Evolutionary conservation across 2,113 vertebrate species (phyloP).

Genomic region (Halcyon senegalensis): DNA sequence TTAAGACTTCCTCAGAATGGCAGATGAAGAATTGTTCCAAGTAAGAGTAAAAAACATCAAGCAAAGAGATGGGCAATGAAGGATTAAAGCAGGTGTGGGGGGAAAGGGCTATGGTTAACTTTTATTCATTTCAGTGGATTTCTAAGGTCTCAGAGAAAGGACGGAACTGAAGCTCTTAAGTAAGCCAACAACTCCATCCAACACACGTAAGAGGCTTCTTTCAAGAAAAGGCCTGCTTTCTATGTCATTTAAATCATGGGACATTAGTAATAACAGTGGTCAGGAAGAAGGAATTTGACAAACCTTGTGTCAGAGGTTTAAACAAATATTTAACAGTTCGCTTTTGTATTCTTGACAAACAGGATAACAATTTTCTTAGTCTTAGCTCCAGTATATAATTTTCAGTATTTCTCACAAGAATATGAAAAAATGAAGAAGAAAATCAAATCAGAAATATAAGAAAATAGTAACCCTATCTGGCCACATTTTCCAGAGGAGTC

Average conservation of each 20-base stretch:
- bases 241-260: neutral
- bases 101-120: neutral
- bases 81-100: neutral
- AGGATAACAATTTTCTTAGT: neutral
- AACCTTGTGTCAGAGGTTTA: neutral
- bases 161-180: neutral
- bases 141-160: neutral
- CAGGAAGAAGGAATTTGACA: neutral
- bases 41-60: neutral
- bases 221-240: neutral
- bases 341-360: neutral
- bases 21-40: neutral
- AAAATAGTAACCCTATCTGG: neutral
- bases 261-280: neutral
- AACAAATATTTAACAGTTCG: neutral
- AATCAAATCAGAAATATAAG: neutral
- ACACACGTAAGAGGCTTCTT: neutral
- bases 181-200: neutral
- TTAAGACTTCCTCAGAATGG: neutral
- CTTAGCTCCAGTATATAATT: neutral
- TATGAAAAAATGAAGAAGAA: neutral
- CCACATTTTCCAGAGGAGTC: neutral
- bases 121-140: neutral
- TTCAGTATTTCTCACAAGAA: neutral
- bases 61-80: neutral